Percentiles rank a stretch among this genome's conserved stretches.
Evolutionary conservation across 2,797 vertebrate species (phyloP).

Genomic region (Phrynocephalus forsythii): DNA sequence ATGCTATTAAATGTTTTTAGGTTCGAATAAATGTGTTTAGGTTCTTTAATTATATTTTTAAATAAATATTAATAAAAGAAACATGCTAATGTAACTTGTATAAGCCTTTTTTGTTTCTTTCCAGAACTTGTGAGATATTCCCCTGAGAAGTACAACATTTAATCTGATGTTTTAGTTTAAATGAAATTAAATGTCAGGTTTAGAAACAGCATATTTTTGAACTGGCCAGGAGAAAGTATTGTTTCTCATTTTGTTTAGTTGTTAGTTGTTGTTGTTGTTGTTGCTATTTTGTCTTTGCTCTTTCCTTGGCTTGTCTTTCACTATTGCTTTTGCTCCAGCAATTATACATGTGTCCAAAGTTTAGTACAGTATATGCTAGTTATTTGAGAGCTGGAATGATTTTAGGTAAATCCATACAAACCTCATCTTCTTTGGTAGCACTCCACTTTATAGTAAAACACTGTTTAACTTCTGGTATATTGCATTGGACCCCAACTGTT

Average conservation of each 20-base stretch:
- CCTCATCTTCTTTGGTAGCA: not conserved
- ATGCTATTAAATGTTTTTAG: no score
- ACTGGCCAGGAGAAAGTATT: not conserved
- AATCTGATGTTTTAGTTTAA: not conserved
- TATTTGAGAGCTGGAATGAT: not conserved
- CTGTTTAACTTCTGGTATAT: not conserved
- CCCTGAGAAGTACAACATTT: not conserved
- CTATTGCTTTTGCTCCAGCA: not conserved
- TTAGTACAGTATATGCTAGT: not conserved
- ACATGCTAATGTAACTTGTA: not conserved
- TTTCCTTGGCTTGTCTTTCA: not conserved
- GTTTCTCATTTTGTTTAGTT: not conserved
- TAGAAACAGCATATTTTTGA: not conserved
- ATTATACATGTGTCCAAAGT: not conserved
- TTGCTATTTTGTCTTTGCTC: not conserved
- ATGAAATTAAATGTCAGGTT: not conserved
- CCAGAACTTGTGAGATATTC: not conserved
- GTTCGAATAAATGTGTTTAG: not conserved
- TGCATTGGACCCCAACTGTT: not conserved
- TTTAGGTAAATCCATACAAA: not conserved
- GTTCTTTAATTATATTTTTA: not conserved
- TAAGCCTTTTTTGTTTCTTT: not conserved
- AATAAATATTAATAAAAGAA: not conserved
- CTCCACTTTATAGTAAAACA: not conserved
- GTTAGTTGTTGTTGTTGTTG: not conserved